Conservation (phyloP, 2,113 vertebrate genomes). For the Embiotoca jacksoni region DNA sequence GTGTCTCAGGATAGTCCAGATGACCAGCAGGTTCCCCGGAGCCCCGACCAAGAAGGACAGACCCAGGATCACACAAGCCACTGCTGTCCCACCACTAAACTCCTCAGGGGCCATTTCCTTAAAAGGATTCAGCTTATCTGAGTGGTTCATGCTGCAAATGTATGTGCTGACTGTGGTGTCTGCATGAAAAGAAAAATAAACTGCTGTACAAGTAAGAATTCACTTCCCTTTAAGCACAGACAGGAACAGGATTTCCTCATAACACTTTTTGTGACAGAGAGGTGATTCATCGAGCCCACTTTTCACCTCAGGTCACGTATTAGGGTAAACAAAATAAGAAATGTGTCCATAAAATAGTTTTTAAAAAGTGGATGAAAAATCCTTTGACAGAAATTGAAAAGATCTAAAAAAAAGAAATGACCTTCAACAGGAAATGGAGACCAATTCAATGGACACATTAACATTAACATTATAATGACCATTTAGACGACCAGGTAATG, state of each 20-base stretch:
- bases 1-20: slow-evolving; percentile 84
- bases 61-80: slow-evolving; percentile 79
- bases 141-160: slow-evolving; percentile 70
- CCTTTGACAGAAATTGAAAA: background rate
- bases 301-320: background rate
- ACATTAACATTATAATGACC: too few relatives aligned
- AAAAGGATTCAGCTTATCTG: slow-evolving; percentile 12
- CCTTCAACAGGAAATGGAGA: too few relatives aligned
- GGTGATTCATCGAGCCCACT: slow-evolving; percentile 51
- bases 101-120: slow-evolving; percentile 66
- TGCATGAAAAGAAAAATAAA: slow-evolving; percentile 57
- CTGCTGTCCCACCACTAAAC: slow-evolving; percentile 57
- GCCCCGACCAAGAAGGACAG: slow-evolving; percentile 81
- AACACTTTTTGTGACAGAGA: slow-evolving; percentile 37
- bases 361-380: background rate
- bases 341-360: background rate
- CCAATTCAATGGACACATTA: too few relatives aligned
- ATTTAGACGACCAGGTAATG: too few relatives aligned
- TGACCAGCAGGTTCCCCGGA: slow-evolving; percentile 85
- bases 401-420: too few relatives aligned
- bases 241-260: slow-evolving; percentile 68
- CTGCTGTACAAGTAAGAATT: slow-evolving; percentile 63
- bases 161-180: slow-evolving; percentile 67
- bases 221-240: slow-evolving; percentile 75
- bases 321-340: background rate